These are phyloP conservation scores for Mythimna pallens DNA, from an alignment of 2,888 invertebrate genomes.

Conservation along the genomic window DNA sequence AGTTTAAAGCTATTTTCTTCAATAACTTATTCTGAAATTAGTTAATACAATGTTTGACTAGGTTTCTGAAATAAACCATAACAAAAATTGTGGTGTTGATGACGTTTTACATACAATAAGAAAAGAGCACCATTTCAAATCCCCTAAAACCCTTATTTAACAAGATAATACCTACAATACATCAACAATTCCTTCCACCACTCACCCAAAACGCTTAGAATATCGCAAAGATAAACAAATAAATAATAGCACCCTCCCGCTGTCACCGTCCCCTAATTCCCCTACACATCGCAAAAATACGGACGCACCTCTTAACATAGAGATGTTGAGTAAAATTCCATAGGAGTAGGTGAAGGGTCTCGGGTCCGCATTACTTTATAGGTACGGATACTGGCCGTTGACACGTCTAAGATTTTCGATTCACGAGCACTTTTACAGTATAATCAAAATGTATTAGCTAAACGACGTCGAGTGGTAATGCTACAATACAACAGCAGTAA, in stretches of 20 bases:
- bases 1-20: background rate
- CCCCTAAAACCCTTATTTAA: background rate
- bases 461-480: slow-evolving; percentile 18
- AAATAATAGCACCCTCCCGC: slow-evolving; percentile 41
- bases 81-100: background rate
- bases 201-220: slow-evolving; percentile 13
- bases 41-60: background rate
- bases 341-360: slow-evolving; percentile 48
- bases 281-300: slow-evolving; percentile 42
- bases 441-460: slow-evolving; percentile 39
- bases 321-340: slow-evolving; percentile 59
- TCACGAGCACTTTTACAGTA: slow-evolving; percentile 35
- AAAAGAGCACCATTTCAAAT: background rate
- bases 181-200: slow-evolving; percentile 8
- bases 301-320: slow-evolving; percentile 35
- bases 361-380: slow-evolving; percentile 41
- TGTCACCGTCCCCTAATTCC: slow-evolving; percentile 35
- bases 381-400: slow-evolving; percentile 32
- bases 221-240: slow-evolving; percentile 38
- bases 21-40: background rate
- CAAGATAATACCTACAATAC: slow-evolving; percentile 3
- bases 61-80: background rate
- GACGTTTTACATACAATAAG: background rate
- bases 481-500: background rate
- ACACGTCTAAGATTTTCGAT: slow-evolving; percentile 45